These are phyloP conservation scores for Rousettus leschenaultii DNA, from an alignment of 2,113 vertebrate species.

Conservation along the genomic window DNA sequence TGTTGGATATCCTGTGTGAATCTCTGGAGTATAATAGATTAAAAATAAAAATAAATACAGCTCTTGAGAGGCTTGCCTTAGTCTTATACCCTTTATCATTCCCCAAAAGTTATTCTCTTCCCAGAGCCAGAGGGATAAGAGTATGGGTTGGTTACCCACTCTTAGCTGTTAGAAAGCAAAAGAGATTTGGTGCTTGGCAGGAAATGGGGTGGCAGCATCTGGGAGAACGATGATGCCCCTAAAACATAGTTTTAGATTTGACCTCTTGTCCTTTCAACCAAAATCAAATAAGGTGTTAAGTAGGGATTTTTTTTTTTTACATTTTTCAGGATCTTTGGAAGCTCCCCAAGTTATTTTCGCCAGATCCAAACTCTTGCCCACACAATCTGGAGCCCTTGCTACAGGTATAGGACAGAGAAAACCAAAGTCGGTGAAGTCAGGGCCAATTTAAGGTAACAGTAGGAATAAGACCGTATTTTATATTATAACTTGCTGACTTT, in stretches of 20 bases:
- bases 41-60: constrained; percentile 8
- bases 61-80: neutral
- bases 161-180: neutral
- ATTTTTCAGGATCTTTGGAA: constrained; percentile 77
- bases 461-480: constrained; percentile 54
- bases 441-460: constrained; percentile 78
- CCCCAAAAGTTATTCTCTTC: neutral
- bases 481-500: constrained; percentile 45
- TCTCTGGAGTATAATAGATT: neutral
- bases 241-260: constrained; percentile 29
- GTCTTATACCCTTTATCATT: neutral
- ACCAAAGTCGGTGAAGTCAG: constrained; percentile 74
- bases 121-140: neutral
- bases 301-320: constrained; percentile 62
- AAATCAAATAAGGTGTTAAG: constrained; percentile 61
- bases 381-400: constrained; percentile 68
- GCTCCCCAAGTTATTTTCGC: constrained; percentile 78
- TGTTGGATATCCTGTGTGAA: neutral
- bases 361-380: constrained; percentile 77
- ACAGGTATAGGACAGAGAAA: constrained; percentile 76
- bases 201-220: neutral
- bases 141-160: neutral
- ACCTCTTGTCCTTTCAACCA: constrained; percentile 44
- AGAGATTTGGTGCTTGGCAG: neutral
- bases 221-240: neutral